A percentile compares a stretch with the other conserved stretches of the same genome.
Conservation (phyloP, 2,797 vertebrate species). For the Eulemur rubriventer region DNA sequence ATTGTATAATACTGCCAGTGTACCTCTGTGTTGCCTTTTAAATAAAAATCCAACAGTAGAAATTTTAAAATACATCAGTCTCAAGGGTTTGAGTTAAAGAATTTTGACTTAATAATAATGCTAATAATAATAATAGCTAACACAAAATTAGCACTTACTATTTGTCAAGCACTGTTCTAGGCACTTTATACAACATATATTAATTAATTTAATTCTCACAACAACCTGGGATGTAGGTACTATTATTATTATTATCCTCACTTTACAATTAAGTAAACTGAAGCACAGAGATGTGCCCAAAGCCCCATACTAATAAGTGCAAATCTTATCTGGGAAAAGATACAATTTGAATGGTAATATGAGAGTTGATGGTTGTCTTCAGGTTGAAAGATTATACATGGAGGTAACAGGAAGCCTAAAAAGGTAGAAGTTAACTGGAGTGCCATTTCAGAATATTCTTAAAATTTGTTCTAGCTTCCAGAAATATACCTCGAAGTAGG, state of each 20-base stretch:
- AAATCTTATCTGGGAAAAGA: not conserved
- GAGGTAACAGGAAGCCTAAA: not conserved
- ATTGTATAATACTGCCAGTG: not conserved
- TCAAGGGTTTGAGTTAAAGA: not conserved
- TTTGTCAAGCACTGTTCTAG: not conserved
- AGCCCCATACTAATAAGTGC: not conserved
- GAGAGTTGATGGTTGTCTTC: not conserved
- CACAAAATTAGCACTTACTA: not conserved
- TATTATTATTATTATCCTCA: not conserved
- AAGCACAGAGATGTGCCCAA: not conserved
- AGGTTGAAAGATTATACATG: not conserved
- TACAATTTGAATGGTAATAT: not conserved
- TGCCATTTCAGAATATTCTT: not conserved
- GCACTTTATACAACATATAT: not conserved
- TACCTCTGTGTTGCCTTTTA: not conserved
- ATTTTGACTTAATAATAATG: not conserved
- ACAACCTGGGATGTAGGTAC: not conserved
- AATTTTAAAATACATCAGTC: not conserved
- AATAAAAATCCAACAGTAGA: slow-evolving; percentile 11
- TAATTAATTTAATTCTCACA: not conserved
- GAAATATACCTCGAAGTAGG: not conserved
- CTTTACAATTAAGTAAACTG: not conserved
- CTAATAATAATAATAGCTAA: not conserved
- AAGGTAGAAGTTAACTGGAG: not conserved
- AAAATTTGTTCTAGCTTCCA: not conserved